phyloP scores from a whole-genome alignment of 2,113 vertebrate species.

The Lycaon pictus region DNA sequence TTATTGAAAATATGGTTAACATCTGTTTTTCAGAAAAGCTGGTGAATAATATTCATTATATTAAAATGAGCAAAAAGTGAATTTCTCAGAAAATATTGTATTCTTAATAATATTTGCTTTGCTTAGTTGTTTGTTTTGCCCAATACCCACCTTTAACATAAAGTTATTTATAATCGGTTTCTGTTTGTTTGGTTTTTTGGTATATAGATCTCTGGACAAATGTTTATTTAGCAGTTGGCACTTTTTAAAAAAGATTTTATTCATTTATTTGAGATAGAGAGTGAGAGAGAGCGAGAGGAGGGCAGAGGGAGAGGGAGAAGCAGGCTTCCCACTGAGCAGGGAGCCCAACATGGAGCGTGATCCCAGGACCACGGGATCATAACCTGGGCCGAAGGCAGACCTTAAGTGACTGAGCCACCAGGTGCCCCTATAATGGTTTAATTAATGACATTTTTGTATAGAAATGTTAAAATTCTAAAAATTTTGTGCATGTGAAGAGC shows the following conservation, averaged over 20 bases:
- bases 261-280: too few relatives aligned
- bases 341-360: too few relatives aligned
- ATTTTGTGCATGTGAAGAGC: not conserved
- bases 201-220: too few relatives aligned
- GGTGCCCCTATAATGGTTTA: not conserved
- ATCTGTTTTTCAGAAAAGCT: not conserved
- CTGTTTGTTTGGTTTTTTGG: too few relatives aligned
- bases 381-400: too few relatives aligned
- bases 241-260: too few relatives aligned
- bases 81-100: slow-evolving; percentile 14
- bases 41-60: slow-evolving; percentile 25
- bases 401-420: too few relatives aligned
- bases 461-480: slow-evolving; percentile 59
- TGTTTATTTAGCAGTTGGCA: too few relatives aligned
- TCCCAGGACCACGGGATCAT: too few relatives aligned
- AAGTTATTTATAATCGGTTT: not conserved
- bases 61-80: slow-evolving; percentile 35
- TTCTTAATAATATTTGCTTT: not conserved
- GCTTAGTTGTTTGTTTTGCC: not conserved
- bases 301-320: too few relatives aligned
- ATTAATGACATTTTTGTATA: slow-evolving; percentile 25
- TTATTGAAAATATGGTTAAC: not conserved
- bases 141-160: not conserved
- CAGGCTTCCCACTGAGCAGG: too few relatives aligned
- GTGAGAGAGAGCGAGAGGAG: too few relatives aligned